These are phyloP conservation scores for Clarias fuscus DNA, from an alignment of 2,797 vertebrate species.

Conservation along the genomic window DNA sequence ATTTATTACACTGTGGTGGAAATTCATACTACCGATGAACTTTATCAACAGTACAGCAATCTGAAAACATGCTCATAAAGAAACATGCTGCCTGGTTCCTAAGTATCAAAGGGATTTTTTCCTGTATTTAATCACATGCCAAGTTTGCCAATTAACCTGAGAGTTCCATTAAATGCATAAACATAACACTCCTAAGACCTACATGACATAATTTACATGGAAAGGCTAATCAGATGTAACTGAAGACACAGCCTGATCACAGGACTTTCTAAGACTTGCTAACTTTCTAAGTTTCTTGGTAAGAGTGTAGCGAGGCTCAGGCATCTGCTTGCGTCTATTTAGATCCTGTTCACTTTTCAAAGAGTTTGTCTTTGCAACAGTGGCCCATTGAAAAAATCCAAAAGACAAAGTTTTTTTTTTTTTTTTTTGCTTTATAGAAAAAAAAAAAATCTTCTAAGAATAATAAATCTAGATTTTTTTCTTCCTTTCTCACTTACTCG, in stretches of 20 bases:
- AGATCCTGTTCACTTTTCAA: slow-evolving; percentile 67
- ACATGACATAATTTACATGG: neutral
- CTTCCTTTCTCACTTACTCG: slow-evolving; percentile 19
- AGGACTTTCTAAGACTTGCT: neutral
- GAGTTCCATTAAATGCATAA: too few species aligned
- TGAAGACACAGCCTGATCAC: neutral
- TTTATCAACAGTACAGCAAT: neutral
- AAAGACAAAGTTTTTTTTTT: neutral
- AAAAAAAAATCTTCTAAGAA: neutral
- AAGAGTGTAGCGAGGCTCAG: slow-evolving; percentile 79
- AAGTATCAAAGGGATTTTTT: too few species aligned
- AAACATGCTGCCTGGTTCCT: neutral
- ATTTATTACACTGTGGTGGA: neutral
- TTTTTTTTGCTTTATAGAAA: too few species aligned
- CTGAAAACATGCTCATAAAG: neutral
- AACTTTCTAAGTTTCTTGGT: slow-evolving; percentile 76
- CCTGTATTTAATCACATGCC: too few species aligned
- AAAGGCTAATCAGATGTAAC: neutral
- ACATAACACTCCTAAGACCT: too few species aligned
- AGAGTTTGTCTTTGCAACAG: neutral
- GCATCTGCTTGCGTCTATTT: slow-evolving; percentile 75
- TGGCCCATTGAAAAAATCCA: neutral
- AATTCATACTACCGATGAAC: neutral
- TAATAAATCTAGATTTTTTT: neutral
- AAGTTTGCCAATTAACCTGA: too few species aligned